Conservation (phyloP, 2,113 vertebrate genomes). For the Nycticebus coucang region DNA sequence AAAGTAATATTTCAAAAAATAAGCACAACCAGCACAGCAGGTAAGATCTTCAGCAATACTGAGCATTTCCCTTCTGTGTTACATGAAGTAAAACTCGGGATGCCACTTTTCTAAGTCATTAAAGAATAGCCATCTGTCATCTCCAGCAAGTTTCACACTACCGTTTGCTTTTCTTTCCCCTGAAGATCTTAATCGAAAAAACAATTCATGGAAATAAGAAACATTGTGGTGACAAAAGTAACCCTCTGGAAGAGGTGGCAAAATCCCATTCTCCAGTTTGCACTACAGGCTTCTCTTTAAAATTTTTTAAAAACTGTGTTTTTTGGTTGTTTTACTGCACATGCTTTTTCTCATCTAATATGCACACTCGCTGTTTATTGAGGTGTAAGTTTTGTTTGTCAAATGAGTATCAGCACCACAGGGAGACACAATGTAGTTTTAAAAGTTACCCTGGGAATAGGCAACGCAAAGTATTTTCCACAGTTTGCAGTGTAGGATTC, state of each 20-base stretch:
- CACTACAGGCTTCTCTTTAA: neutral
- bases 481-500: conserved; percentile 55
- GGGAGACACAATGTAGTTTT: conserved; percentile 55
- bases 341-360: conserved; percentile 64
- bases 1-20: conserved; percentile 33
- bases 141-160: conserved; percentile 18
- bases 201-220: conserved; percentile 61
- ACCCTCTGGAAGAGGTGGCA: conserved; percentile 16
- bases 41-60: conserved; percentile 28
- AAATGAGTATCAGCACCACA: conserved; percentile 49
- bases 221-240: conserved; percentile 57
- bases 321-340: neutral
- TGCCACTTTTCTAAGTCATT: conserved; percentile 58
- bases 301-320: neutral
- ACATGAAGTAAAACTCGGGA: conserved; percentile 48
- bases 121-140: conserved; percentile 53
- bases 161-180: conserved; percentile 56
- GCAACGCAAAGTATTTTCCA: conserved; percentile 63
- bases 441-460: conserved; percentile 67
- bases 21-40: neutral
- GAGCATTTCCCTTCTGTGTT: conserved; percentile 31
- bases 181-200: conserved; percentile 60
- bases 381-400: conserved; percentile 71
- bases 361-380: conserved; percentile 73
- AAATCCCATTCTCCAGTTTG: conserved; percentile 55